phyloP scores from a whole-genome alignment of 2,888 invertebrate species.

The Eurytoma californica region DNA sequence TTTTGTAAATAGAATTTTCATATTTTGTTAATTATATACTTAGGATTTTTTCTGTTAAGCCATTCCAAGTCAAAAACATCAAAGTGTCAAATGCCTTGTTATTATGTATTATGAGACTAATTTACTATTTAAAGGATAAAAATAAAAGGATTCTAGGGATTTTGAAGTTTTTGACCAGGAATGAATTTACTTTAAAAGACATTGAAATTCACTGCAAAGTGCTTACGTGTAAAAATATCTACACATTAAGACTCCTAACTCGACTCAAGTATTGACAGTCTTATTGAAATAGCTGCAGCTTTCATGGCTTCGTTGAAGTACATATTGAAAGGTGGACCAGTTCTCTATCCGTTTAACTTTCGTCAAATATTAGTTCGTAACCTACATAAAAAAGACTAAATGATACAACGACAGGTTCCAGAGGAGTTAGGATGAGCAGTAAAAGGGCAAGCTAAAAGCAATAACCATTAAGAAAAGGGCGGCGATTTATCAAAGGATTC shows the following conservation, averaged over 20 bases:
- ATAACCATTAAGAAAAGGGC: slow-evolving; percentile 3
- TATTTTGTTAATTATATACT: slow-evolving; percentile 29
- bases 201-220: slow-evolving; percentile 7
- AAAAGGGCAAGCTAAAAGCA: neutral
- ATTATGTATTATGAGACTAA: neutral
- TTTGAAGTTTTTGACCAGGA: slow-evolving; percentile 26
- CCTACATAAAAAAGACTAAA: neutral
- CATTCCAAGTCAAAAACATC: slow-evolving; percentile 23
- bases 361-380: slow-evolving; percentile 41
- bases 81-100: neutral
- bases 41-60: slow-evolving; percentile 4
- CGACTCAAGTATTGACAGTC: slow-evolving; percentile 30
- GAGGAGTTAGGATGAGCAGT: neutral
- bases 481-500: slow-evolving; percentile 5
- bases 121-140: neutral
- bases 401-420: slow-evolving; percentile 16
- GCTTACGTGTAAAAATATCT: slow-evolving; percentile 17
- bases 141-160: neutral
- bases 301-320: neutral
- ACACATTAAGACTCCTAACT: slow-evolving; percentile 12
- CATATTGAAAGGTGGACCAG: neutral
- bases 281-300: slow-evolving; percentile 36
- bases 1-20: slow-evolving; percentile 39
- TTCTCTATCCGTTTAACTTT: slow-evolving; percentile 7
- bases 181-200: slow-evolving; percentile 9